phyloP scores from a whole-genome alignment of 2,888 invertebrate species.

The Acrobasis repandana region DNA sequence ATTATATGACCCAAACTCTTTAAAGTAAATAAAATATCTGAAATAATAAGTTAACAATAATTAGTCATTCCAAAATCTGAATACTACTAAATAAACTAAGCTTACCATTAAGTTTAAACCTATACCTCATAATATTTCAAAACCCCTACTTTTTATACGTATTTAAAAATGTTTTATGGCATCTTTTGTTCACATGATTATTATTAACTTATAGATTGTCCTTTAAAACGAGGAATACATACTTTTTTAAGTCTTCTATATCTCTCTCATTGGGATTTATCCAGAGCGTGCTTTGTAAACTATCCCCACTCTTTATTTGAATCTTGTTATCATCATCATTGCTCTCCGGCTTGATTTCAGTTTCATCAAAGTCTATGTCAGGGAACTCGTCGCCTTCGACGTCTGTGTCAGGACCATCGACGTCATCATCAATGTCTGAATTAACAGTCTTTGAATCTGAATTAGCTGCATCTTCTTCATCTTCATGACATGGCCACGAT shows the following conservation, averaged over 20 bases:
- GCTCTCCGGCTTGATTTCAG: constrained; percentile 54
- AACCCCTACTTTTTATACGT: too few species aligned
- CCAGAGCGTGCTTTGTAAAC: constrained; percentile 68
- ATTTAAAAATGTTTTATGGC: too few species aligned
- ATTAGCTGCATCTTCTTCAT: constrained; percentile 72
- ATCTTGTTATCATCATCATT: constrained; percentile 51
- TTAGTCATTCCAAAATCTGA: background rate
- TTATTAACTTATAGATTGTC: background rate
- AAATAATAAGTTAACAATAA: constrained; percentile 35
- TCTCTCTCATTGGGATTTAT: constrained; percentile 78
- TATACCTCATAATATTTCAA: too few species aligned
- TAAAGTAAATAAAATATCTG: constrained; percentile 82
- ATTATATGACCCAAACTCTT: constrained; percentile 79
- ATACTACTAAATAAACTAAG: too few species aligned
- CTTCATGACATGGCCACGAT: constrained; percentile 73
- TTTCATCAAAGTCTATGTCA: constrained; percentile 66
- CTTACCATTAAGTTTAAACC: too few species aligned
- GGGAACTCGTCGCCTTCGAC: constrained; percentile 66
- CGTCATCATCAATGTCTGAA: constrained; percentile 73
- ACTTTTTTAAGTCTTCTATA: constrained; percentile 81
- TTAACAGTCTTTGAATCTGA: constrained; percentile 72
- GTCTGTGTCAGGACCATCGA: constrained; percentile 63
- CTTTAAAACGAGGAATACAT: constrained; percentile 27
- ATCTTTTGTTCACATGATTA: too few species aligned
- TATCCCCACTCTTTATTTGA: constrained; percentile 58